Evolutionary conservation across 2,113 vertebrate genomes (phyloP), one percentile per base, ranked within the genome.

Genomic region (Meriones unguiculatus): DNA sequence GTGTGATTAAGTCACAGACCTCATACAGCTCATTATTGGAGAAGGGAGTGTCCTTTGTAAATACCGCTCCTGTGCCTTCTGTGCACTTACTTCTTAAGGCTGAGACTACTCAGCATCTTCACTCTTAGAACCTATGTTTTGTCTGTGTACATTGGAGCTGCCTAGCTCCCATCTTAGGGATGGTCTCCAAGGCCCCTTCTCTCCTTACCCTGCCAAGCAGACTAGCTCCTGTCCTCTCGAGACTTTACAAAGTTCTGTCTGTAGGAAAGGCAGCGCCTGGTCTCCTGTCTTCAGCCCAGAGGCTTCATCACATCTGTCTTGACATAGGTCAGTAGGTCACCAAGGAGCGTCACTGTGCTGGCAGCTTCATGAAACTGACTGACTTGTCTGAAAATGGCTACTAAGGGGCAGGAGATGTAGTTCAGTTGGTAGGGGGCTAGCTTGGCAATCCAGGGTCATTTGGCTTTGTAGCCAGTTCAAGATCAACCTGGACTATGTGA

Each of bases 291-390:
- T 91, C 12, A 46, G 50, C 57, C 67, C 11, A n/a, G 81, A 90
- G 78, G n/a, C 14, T 64, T 84, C 57, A 84, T 15, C 24, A 64
- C n/a, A 41, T 38, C 41, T 62, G 0, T 52, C 65, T 57, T 41
- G 46, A n/a, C 35, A 12, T 4, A 86, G 35, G 18, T 46, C 32
- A 91, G 4, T 22, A 5, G 41, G 12, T 67, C 46, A 14, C n/a
- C 46, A 35, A 22, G 5, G 75, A 32, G 10, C 52, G 50, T 32
- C 12, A 3, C 5, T 4, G 3, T 6, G 12, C n/a, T 1, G 4
- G 17, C 15, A 12, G 9, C 65, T 57, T 0, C 18, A 0, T 65
- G 65, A 89, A 13, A 65, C 52, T 7, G 1, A 4, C 30, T 76
- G 41, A 20, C 28, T 52, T 41, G 50, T 88, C 73, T 28, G 14